These are phyloP conservation scores for Antechinus flavipes DNA, from an alignment of 2,113 vertebrate genomes.

Conservation along the genomic window DNA sequence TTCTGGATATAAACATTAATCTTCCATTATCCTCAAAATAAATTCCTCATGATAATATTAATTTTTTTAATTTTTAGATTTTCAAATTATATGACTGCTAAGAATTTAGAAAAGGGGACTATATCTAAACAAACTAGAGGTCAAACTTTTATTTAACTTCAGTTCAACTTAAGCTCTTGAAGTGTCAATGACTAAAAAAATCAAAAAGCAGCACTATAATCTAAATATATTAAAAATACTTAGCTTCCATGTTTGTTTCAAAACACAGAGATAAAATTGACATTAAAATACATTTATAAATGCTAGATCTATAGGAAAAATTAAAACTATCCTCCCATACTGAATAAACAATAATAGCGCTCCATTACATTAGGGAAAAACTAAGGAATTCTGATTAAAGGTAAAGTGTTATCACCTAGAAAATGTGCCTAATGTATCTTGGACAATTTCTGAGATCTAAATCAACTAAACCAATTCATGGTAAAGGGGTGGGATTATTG, in stretches of 20 bases:
- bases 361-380: conserved; percentile 37
- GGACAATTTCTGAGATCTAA: not conserved
- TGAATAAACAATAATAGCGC: no score
- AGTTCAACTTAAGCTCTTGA: not conserved
- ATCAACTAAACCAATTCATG: not conserved
- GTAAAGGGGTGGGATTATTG: not conserved
- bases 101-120: not conserved
- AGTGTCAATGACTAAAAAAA: conserved; percentile 13
- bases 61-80: not conserved
- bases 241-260: not conserved
- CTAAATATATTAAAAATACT: not conserved
- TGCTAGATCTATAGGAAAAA: not conserved
- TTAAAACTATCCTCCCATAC: no score
- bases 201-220: not conserved
- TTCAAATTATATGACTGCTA: not conserved
- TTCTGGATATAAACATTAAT: not conserved
- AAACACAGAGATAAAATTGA: conserved; percentile 29
- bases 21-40: not conserved
- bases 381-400: conserved; percentile 25
- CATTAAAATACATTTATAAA: not conserved
- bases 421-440: conserved; percentile 24
- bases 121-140: not conserved
- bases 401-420: conserved; percentile 23
- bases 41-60: not conserved
- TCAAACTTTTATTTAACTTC: not conserved